Evolutionary conservation across 2,797 vertebrate species (phyloP).

Genomic region (Iguana delicatissima): DNA sequence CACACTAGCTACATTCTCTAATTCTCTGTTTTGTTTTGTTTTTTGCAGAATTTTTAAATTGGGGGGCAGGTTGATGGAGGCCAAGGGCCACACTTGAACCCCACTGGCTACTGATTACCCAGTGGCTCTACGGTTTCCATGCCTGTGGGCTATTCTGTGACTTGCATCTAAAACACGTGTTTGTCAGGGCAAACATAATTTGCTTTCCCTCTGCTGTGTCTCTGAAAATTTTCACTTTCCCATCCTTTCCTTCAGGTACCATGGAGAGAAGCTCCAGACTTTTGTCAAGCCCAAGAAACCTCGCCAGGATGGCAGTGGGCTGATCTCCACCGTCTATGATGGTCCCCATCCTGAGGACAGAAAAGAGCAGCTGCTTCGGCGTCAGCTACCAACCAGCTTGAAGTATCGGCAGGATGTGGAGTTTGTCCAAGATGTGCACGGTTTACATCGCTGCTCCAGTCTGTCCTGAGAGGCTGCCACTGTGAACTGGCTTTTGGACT

Average conservation of each 20-base stretch:
- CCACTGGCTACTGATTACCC: no score
- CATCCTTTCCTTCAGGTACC: slow-evolving; percentile 84
- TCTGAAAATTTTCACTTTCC: neutral
- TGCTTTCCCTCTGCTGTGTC: neutral
- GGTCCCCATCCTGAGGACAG: slow-evolving; percentile 86
- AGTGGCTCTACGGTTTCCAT: no score
- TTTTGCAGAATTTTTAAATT: no score
- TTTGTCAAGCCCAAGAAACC: slow-evolving; percentile 83
- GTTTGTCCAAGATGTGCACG: slow-evolving; percentile 64
- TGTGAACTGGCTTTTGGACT: neutral
- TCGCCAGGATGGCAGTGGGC: slow-evolving; percentile 73
- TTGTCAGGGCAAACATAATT: neutral
- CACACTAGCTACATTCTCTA: no score
- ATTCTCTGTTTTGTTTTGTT: no score
- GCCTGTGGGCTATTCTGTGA: no score
- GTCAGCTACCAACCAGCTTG: slow-evolving; percentile 88
- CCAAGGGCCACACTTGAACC: no score
- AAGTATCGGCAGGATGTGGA: slow-evolving; percentile 86
- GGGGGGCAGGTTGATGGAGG: no score
- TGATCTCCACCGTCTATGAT: slow-evolving; percentile 93
- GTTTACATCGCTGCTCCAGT: slow-evolving; percentile 28
- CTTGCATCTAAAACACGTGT: neutral
- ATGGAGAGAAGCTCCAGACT: slow-evolving; percentile 89
- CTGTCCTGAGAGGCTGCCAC: neutral
- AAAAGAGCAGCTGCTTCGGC: slow-evolving; percentile 86